phyloP scores from a whole-genome alignment of 2,888 invertebrate species.

The Tupiocoris notatus region DNA sequence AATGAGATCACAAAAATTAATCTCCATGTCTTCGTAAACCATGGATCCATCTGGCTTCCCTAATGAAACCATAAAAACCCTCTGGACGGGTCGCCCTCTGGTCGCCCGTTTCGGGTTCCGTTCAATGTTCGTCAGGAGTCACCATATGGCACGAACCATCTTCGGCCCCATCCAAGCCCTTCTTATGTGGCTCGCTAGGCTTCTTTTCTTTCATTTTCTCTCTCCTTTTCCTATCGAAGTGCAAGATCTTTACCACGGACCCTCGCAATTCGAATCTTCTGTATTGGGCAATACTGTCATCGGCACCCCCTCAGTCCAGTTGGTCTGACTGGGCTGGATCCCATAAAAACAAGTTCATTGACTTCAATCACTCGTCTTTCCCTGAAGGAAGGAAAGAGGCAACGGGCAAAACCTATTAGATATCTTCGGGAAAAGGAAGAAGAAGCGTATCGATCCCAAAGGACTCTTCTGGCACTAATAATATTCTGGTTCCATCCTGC shows the following conservation, averaged over 20 bases:
- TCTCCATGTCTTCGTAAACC: not conserved
- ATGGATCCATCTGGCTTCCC: constrained; percentile 22
- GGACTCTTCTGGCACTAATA: constrained; percentile 36
- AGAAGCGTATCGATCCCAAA: constrained; percentile 34
- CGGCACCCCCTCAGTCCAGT: constrained; percentile 12
- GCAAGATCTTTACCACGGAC: constrained; percentile 25
- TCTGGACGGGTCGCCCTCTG: too few species aligned
- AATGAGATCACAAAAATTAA: too few species aligned
- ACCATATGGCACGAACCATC: constrained; percentile 36
- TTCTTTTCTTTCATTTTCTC: constrained; percentile 12
- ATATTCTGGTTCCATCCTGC: constrained; percentile 36
- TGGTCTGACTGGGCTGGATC: constrained; percentile 3
- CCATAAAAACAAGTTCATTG: constrained; percentile 42
- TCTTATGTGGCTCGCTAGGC: constrained; percentile 1
- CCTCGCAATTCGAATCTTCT: not conserved
- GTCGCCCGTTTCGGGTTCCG: constrained; percentile 5
- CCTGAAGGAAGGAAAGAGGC: constrained; percentile 1
- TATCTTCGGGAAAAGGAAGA: not conserved
- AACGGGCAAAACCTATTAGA: constrained; percentile 28
- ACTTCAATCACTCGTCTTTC: constrained; percentile 35
- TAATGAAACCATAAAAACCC: constrained; percentile 37
- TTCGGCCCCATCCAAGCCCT: constrained; percentile 6
- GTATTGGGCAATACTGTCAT: constrained; percentile 17
- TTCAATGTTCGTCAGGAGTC: not conserved
- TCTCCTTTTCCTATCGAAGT: constrained; percentile 18